Conservation (phyloP, 2,797 vertebrate genomes). For the Macropodus opercularis region DNA sequence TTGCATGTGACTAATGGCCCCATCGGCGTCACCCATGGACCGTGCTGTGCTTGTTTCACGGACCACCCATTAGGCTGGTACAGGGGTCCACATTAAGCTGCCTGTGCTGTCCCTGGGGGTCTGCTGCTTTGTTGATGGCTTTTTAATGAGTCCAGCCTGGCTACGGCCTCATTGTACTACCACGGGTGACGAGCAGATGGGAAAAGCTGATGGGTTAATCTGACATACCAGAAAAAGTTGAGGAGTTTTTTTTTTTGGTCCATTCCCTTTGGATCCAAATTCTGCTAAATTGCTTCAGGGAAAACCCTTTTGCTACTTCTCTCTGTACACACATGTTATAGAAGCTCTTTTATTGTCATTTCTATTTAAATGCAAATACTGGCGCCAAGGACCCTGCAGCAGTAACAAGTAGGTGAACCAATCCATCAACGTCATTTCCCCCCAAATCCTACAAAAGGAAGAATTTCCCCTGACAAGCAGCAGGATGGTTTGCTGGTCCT, state of each 20-base stretch:
- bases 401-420: too few species aligned
- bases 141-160: slow-evolving; percentile 74
- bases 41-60: slow-evolving; percentile 26
- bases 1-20: slow-evolving; percentile 48
- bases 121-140: slow-evolving; percentile 75
- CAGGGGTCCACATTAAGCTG: slow-evolving; percentile 75
- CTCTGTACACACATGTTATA: too few species aligned
- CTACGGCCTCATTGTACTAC: slow-evolving; percentile 63
- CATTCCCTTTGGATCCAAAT: slow-evolving; percentile 25
- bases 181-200: slow-evolving; percentile 76
- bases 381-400: too few species aligned
- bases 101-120: slow-evolving; percentile 72
- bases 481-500: too few species aligned
- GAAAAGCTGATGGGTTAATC: slow-evolving; percentile 63
- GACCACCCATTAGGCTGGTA: slow-evolving; percentile 80
- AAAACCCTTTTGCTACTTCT: slow-evolving; percentile 10
- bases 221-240: slow-evolving; percentile 47
- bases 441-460: too few species aligned
- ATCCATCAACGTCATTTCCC: too few species aligned
- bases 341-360: neutral
- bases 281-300: slow-evolving; percentile 21
- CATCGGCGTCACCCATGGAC: slow-evolving; percentile 32
- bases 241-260: slow-evolving; percentile 14
- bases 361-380: too few species aligned
- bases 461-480: too few species aligned